Evolutionary conservation across 1,140 invertebrate species (phyloP), one percentile per base, ranked within the genome.

Genomic region (Magallana gigas): DNA sequence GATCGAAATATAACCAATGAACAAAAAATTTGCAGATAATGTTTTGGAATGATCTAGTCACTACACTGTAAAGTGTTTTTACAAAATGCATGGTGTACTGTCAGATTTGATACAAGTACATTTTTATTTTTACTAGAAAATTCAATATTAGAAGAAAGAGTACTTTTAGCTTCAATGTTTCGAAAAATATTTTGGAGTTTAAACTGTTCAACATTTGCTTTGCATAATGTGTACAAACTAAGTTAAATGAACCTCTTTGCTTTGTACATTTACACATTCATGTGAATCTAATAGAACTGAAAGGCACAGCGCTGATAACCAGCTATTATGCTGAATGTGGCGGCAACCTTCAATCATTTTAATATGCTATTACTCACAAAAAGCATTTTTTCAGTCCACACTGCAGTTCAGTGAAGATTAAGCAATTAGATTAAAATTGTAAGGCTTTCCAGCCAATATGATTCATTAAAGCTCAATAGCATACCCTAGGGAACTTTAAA

Each of bases 301-400:
- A 12, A 12, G 18, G 14, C 23, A 29, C 12, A 76, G 68, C 11
- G 23, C 68, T 76, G 68, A 76, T 76, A 29, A 29, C 68, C 4
- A 29, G 23, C 23, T 29, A 76, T 71, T 76, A 64, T 64, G 18
- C 36, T 64, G 16, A n/a, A 64, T 64, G 18, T 18, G 23, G 68
- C 68, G 68, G 68, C 68, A 76, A 76, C 68, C 68, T 76, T 76
- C 68, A 76, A 76, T 76, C 68, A 76, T 76, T 76, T 76, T 76
- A 76, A 76, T 76, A 76, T 76, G 68, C 68, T 76, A 8, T 76
- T 76, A 12, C 23, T 76, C 23, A 36, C 68, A 36, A 64, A 64
- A 64, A 64, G 36, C 36, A 16, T 76, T 76, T 76, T 36, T 76
- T 76, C 68, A 76, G 36, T 76, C 68, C 68, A 76, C 18, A 29